Evolutionary conservation across 1,140 invertebrate genomes (phyloP).

Genomic region (Brachystomella parvula): DNA sequence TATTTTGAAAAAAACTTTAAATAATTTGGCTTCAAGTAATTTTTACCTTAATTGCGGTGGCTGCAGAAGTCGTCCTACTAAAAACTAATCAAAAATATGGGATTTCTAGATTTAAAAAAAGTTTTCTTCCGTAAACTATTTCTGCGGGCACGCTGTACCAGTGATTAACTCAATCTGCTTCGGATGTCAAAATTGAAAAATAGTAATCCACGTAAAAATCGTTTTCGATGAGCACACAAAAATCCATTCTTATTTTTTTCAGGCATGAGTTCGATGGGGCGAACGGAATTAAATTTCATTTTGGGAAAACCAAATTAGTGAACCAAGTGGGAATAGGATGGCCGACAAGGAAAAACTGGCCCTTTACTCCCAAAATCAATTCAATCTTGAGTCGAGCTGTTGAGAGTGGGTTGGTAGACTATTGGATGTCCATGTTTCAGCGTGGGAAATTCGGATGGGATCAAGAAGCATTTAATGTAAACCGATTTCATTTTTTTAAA

Average conservation of each 20-base stretch:
- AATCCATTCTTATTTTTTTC: no score
- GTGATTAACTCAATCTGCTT: no score
- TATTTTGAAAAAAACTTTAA: conserved; percentile 2
- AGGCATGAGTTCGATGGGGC: background rate
- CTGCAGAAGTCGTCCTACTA: no score
- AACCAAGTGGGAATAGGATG: background rate
- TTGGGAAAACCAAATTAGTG: background rate
- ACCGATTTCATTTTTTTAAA: background rate
- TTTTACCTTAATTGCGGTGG: no score
- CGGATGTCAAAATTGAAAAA: no score
- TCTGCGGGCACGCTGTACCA: no score
- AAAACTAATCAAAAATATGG: no score
- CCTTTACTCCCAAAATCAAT: background rate
- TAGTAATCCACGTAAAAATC: no score
- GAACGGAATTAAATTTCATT: conserved; percentile 7
- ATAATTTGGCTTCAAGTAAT: no score
- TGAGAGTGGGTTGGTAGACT: conserved; percentile 9
- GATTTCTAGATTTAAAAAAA: no score
- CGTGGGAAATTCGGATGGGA: conserved; percentile 14
- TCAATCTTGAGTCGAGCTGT: conserved; percentile 1
- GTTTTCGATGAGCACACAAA: no score
- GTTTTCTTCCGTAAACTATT: no score
- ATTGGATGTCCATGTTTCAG: conserved; percentile 12
- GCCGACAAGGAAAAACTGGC: conserved; percentile 14
- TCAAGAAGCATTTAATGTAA: background rate